Conservation (phyloP, 1,140 invertebrate genomes). For the Trissolcus basalis region DNA sequence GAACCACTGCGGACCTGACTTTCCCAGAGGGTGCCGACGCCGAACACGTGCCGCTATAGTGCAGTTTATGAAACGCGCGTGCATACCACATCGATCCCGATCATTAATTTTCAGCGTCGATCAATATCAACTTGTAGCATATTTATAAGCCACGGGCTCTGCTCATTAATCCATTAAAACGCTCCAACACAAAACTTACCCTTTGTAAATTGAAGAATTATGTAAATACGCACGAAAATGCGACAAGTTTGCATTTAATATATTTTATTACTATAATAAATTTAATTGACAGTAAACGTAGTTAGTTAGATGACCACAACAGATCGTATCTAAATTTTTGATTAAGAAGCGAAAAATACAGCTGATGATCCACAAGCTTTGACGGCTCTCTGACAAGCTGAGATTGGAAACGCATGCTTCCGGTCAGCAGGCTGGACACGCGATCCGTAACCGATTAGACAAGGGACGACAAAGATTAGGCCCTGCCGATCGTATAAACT, state of each 20-base stretch:
- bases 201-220: slow-evolving; percentile 42
- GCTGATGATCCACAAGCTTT: slow-evolving; percentile 63
- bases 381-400: slow-evolving; percentile 64
- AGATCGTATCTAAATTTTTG: not conserved
- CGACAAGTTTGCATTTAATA: too few relatives aligned
- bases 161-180: slow-evolving; percentile 40
- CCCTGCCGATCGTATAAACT: slow-evolving; percentile 16
- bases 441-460: slow-evolving; percentile 57
- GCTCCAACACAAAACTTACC: slow-evolving; percentile 15
- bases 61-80: slow-evolving; percentile 40
- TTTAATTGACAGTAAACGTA: not conserved
- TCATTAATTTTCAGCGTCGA: slow-evolving; percentile 48
- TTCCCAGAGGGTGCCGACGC: slow-evolving; percentile 52
- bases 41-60: slow-evolving; percentile 52
- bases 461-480: slow-evolving; percentile 44
- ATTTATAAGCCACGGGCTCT: slow-evolving; percentile 36
- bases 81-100: slow-evolving; percentile 34
- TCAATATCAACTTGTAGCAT: slow-evolving; percentile 29
- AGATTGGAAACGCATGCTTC: slow-evolving; percentile 64
- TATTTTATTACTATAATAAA: not conserved
- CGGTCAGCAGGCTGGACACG: slow-evolving; percentile 63
- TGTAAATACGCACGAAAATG: slow-evolving; percentile 19
- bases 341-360: slow-evolving; percentile 55
- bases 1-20: slow-evolving; percentile 34
- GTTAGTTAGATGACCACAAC: too few relatives aligned